Evolutionary conservation across 2,113 vertebrate genomes (phyloP).

Genomic region (Pica pica): DNA sequence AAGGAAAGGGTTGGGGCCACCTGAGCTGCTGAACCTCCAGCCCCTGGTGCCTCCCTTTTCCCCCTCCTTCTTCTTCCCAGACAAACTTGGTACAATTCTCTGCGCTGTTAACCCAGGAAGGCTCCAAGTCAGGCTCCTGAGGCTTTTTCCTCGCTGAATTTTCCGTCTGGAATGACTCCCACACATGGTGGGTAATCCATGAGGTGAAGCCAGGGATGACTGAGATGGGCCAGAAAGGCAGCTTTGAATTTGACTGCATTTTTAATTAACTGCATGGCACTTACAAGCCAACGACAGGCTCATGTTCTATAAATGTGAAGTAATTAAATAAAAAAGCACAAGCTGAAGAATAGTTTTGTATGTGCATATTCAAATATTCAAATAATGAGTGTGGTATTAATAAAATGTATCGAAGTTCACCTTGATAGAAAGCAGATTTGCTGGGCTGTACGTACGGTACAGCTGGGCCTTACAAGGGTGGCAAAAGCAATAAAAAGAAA

Average conservation of each 20-base stretch:
- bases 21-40: background rate
- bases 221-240: background rate
- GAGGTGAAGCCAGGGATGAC: background rate
- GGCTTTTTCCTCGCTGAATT: background rate
- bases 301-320: background rate
- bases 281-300: background rate
- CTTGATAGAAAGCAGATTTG: constrained; percentile 8
- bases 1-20: background rate
- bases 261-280: background rate
- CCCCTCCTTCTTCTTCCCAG: background rate
- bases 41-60: background rate
- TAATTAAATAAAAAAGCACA: constrained; percentile 7
- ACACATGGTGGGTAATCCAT: background rate
- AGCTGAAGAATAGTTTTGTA: background rate
- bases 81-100: background rate
- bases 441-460: background rate
- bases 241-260: background rate
- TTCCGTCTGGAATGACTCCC: background rate
- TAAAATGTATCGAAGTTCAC: background rate
- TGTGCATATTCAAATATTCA: background rate
- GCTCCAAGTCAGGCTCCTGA: background rate
- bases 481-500: background rate
- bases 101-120: background rate
- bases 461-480: background rate
- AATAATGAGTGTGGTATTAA: background rate